These are phyloP conservation scores for Hydrolagus affinis DNA, from an alignment of 2,113 vertebrate genomes.

Conservation along the genomic window DNA sequence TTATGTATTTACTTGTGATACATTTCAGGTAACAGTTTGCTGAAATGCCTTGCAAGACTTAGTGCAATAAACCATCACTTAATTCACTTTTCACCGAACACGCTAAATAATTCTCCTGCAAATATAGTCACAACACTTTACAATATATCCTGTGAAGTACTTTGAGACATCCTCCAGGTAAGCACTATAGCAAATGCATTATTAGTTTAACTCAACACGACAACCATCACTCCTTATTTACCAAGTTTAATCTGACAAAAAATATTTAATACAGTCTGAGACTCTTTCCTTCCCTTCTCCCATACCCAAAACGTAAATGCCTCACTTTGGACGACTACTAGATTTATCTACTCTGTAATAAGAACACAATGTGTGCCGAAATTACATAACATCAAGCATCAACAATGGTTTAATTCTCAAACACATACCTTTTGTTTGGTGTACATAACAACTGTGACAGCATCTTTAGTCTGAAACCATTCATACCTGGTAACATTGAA, in stretches of 20 bases:
- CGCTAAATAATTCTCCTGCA: no score
- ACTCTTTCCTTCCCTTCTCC: no score
- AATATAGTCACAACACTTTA: no score
- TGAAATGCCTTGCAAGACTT: not conserved
- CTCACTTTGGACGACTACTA: not conserved
- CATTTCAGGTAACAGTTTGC: not conserved
- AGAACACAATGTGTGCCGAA: no score
- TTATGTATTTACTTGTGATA: no score
- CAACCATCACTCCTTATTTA: not conserved
- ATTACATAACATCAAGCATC: no score
- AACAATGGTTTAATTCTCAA: not conserved
- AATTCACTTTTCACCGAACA: not conserved
- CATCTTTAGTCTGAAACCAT: conserved; percentile 86
- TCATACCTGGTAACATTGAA: conserved; percentile 68
- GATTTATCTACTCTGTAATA: no score
- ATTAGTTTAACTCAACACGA: not conserved
- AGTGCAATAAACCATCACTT: not conserved
- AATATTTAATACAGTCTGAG: not conserved
- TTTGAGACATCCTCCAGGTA: no score
- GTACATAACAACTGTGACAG: conserved; percentile 73
- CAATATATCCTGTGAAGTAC: no score
- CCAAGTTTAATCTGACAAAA: not conserved
- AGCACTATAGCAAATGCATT: not conserved
- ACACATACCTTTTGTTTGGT: conserved; percentile 66
- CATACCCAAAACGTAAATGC: not conserved